Percentiles rank a stretch among this genome's conserved stretches.
Conservation (phyloP, 2,797 vertebrate species). For the Muraenolepis orangiensis region DNA sequence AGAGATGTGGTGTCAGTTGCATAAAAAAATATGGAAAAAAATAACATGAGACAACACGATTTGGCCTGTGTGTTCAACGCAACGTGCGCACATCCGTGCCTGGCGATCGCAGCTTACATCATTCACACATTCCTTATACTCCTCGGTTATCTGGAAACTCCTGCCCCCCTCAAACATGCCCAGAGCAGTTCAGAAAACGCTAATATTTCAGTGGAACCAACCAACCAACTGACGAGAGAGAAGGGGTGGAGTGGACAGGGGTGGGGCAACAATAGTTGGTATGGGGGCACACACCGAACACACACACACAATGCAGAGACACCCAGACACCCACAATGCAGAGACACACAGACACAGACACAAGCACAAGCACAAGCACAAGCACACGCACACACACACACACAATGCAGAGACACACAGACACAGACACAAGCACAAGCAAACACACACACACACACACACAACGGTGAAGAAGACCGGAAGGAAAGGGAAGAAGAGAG, state of each 20-base stretch:
- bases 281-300: not conserved
- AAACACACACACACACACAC: slow-evolving; percentile 22
- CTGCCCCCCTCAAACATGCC: slow-evolving; percentile 52
- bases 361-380: not conserved
- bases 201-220: not conserved
- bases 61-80: not conserved
- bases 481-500: slow-evolving; percentile 23
- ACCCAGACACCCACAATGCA: not conserved
- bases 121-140: not conserved
- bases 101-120: not conserved
- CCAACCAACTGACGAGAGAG: not conserved
- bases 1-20: not conserved
- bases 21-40: not conserved
- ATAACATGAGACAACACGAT: not conserved
- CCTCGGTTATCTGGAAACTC: not conserved
- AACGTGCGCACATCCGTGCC: not conserved
- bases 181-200: slow-evolving; percentile 75
- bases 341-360: slow-evolving; percentile 24
- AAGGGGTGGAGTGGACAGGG: not conserved
- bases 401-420: slow-evolving; percentile 21
- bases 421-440: not conserved
- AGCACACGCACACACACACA: slow-evolving; percentile 17
- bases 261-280: not conserved
- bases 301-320: too few species aligned
- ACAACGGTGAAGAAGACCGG: slow-evolving; percentile 39